Evolutionary conservation across 2,888 invertebrate species (phyloP).

Genomic region (Platycnemis pennipes): DNA sequence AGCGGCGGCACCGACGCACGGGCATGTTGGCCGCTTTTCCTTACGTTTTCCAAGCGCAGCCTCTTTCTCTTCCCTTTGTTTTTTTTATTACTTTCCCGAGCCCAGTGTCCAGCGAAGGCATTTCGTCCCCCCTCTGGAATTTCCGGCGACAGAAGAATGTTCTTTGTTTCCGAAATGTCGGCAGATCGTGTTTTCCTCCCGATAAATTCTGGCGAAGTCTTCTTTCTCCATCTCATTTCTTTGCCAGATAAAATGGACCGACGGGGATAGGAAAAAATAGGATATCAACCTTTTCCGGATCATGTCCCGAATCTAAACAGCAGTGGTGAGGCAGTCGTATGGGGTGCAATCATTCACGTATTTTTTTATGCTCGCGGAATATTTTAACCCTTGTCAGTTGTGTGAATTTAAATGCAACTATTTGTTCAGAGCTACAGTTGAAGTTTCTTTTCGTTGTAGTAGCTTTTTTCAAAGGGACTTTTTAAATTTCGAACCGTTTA

Average conservation of each 20-base stretch:
- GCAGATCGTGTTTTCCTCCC: conserved; percentile 42
- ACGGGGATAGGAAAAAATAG: background rate
- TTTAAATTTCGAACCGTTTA: too few relatives aligned
- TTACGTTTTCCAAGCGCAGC: background rate
- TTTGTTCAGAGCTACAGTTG: background rate
- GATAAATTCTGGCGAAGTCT: conserved; percentile 10
- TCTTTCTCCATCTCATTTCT: background rate
- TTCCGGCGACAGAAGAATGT: conserved; percentile 48
- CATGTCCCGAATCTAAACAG: background rate
- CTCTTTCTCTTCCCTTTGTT: background rate
- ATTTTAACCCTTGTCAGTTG: background rate
- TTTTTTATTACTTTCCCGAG: background rate
- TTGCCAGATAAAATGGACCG: background rate
- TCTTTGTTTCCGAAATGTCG: conserved; percentile 63
- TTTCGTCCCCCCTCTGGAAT: conserved; percentile 31
- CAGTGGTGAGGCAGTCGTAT: background rate
- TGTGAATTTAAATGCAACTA: background rate
- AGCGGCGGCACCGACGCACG: background rate
- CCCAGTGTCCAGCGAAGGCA: conserved; percentile 37
- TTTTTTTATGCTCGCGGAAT: background rate
- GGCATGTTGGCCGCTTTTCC: background rate
- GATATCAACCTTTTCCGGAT: background rate
- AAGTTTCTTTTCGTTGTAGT: too few relatives aligned
- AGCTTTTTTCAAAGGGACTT: too few relatives aligned
- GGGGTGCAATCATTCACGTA: background rate